These are phyloP conservation scores for Macaria notata DNA, from an alignment of 2,888 invertebrate species.

Conservation along the genomic window DNA sequence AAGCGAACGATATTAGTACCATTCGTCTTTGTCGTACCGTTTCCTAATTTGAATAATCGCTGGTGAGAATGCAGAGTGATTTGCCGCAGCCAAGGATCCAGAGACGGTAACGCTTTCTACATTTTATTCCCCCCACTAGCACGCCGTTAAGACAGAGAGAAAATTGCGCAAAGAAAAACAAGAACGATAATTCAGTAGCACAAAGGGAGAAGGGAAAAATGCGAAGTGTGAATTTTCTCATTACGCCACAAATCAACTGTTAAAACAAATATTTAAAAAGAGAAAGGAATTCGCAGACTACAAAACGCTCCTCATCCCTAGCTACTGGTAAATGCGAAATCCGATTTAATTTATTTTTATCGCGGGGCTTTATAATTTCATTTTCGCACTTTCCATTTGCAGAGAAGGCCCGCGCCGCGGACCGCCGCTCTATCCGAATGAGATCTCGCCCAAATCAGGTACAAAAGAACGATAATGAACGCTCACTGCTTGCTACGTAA, in stretches of 20 bases:
- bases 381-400: conserved; percentile 82
- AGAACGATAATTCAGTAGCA: conserved; percentile 51
- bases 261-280: conserved; percentile 80
- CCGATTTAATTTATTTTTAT: conserved; percentile 83
- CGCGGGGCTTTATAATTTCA: conserved; percentile 82
- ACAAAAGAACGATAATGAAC: conserved; percentile 83
- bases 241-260: conserved; percentile 80
- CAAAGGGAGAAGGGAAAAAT: conserved; percentile 56
- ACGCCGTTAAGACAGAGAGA: conserved; percentile 26
- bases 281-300: conserved; percentile 76
- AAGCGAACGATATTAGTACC: conserved; percentile 76
- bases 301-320: conserved; percentile 75
- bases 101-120: conserved; percentile 32
- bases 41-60: conserved; percentile 82
- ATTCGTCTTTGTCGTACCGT: conserved; percentile 81
- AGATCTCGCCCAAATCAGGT: conserved; percentile 81
- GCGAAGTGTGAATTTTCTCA: conserved; percentile 76
- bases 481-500: conserved; percentile 81
- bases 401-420: conserved; percentile 76
- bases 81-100: conserved; percentile 58
- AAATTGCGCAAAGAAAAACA: conserved; percentile 36
- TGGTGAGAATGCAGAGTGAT: conserved; percentile 77
- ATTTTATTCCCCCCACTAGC: conserved; percentile 21
- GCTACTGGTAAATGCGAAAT: conserved; percentile 79
- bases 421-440: conserved; percentile 80